A percentile compares a stretch with the other conserved stretches of the same genome.
These are phyloP conservation scores for rat (Rattus norvegicus) DNA, from an alignment of 2,113 vertebrate species.

Conservation along the genomic window DNA sequence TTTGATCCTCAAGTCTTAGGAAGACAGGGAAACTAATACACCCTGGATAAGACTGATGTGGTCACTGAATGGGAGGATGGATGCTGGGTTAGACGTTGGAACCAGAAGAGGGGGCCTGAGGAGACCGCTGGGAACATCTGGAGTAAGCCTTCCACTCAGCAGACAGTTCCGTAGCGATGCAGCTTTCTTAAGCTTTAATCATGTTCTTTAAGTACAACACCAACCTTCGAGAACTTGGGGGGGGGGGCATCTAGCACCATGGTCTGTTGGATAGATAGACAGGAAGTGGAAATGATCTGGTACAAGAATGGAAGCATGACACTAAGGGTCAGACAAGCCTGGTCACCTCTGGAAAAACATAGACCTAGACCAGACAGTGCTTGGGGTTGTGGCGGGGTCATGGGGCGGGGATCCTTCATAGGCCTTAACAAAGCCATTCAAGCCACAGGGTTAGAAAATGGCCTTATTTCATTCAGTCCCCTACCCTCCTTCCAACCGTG, in stretches of 20 bases:
- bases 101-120: too few species aligned
- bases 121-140: not conserved
- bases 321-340: not conserved
- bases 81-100: not conserved
- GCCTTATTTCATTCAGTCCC: not conserved
- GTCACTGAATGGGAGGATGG: not conserved
- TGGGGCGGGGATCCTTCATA: not conserved
- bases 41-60: not conserved
- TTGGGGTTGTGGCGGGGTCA: too few species aligned
- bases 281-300: not conserved
- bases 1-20: not conserved
- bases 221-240: not conserved
- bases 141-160: not conserved
- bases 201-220: not conserved
- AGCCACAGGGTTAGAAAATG: not conserved
- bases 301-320: not conserved
- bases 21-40: not conserved
- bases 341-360: not conserved
- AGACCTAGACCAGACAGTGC: not conserved
- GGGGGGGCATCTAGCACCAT: not conserved
- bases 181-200: not conserved
- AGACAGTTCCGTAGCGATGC: fast-evolving
- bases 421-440: not conserved
- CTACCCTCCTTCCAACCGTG: not conserved
- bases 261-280: not conserved